These are phyloP conservation scores for Drosophila eohydei DNA, from an alignment of 2,888 invertebrate genomes.

Conservation along the genomic window DNA sequence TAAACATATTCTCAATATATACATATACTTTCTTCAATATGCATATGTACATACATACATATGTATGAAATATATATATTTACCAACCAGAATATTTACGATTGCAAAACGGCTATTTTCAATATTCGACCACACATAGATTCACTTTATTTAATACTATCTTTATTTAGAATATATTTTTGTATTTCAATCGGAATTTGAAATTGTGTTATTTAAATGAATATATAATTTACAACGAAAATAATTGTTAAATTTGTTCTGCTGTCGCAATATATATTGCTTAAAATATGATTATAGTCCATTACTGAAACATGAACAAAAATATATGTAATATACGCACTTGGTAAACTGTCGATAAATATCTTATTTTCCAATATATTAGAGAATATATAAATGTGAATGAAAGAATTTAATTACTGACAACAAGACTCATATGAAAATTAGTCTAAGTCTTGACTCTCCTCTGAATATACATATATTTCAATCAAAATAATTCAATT, in stretches of 20 bases:
- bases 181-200: not conserved
- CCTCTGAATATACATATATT: not conserved
- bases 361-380: too few relatives aligned
- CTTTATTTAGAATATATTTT: not conserved
- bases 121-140: not conserved
- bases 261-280: not conserved
- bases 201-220: not conserved
- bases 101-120: not conserved
- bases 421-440: too few relatives aligned
- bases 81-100: not conserved
- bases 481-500: not conserved
- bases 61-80: not conserved
- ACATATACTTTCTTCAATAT: not conserved
- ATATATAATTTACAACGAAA: not conserved
- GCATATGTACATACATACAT: not conserved
- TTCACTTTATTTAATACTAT: not conserved
- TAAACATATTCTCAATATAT: constrained; percentile 1
- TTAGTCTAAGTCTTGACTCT: not conserved
- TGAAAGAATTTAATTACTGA: too few relatives aligned
- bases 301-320: not conserved
- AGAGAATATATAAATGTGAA: too few relatives aligned
- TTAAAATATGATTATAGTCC: not conserved
- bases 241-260: not conserved
- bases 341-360: not conserved
- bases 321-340: not conserved